These are phyloP conservation scores for Hanleya hanleyi DNA, from an alignment of 2,888 invertebrate genomes.

Conservation along the genomic window DNA sequence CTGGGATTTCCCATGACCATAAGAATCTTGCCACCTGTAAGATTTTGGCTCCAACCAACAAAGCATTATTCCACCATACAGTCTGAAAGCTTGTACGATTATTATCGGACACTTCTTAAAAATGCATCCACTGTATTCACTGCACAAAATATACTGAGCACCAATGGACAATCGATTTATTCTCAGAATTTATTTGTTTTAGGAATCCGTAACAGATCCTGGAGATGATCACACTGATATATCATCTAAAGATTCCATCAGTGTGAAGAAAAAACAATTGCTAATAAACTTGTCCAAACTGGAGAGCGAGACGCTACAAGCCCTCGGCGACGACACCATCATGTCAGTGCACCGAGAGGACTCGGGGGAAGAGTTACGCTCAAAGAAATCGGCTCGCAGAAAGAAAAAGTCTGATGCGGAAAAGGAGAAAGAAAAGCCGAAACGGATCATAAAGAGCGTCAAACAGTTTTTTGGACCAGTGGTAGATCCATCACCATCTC, in stretches of 20 bases:
- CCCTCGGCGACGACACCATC: slow-evolving; percentile 59
- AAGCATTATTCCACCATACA: too few relatives aligned
- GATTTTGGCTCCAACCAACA: too few relatives aligned
- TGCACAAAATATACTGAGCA: too few relatives aligned
- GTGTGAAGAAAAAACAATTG: slow-evolving; percentile 49
- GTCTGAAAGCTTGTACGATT: too few relatives aligned
- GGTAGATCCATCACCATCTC: slow-evolving; percentile 42
- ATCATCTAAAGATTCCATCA: background rate
- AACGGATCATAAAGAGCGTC: slow-evolving; percentile 45
- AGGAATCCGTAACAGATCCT: too few relatives aligned
- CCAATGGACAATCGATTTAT: too few relatives aligned
- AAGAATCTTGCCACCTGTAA: too few relatives aligned
- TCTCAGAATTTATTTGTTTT: too few relatives aligned
- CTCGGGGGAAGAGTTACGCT: slow-evolving; percentile 26
- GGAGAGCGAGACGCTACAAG: slow-evolving; percentile 57
- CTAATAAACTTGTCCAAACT: slow-evolving; percentile 64
- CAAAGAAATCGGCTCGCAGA: slow-evolving; percentile 26
- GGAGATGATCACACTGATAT: background rate
- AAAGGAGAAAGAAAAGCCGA: slow-evolving; percentile 24
- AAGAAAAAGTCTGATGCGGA: background rate
- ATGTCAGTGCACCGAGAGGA: slow-evolving; percentile 51
- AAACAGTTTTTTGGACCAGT: slow-evolving; percentile 70
- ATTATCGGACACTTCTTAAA: too few relatives aligned
- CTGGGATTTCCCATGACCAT: too few relatives aligned
- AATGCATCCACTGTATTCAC: too few relatives aligned